Percentiles rank a stretch among this genome's conserved stretches.
phyloP scores from a whole-genome alignment of 1,140 invertebrate species.

The Cephus cinctus region DNA sequence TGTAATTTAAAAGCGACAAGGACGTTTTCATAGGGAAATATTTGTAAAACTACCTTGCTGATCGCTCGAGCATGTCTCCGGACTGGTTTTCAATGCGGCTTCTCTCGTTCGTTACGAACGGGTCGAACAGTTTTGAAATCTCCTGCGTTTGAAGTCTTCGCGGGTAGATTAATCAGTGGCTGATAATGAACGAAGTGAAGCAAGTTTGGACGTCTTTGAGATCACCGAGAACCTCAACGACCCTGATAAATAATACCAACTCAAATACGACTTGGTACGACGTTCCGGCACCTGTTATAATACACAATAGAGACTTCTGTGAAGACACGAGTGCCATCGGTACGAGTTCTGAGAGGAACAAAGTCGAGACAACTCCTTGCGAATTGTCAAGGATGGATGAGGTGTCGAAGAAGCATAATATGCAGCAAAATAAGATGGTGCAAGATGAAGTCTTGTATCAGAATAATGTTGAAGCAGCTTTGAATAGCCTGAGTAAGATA shows the following conservation, averaged over 20 bases:
- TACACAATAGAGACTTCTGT: constrained; percentile 34
- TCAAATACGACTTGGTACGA: constrained; percentile 41
- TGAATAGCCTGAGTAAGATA: constrained; percentile 17
- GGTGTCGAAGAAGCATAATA: no score
- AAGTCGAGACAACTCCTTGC: not conserved
- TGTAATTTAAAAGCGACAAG: no score
- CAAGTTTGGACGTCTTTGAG: constrained; percentile 34
- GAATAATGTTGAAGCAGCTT: constrained; percentile 22
- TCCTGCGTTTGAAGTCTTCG: no score
- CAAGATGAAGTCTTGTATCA: constrained; percentile 26
- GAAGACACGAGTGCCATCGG: constrained; percentile 11
- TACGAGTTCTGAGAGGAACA: not conserved
- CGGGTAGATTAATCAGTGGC: no score
- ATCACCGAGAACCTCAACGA: constrained; percentile 23
- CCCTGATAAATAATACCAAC: constrained; percentile 9
- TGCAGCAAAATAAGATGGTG: no score
- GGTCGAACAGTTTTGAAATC: no score
- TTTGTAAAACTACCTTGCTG: no score
- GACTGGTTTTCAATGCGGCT: no score
- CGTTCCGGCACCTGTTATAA: constrained; percentile 35
- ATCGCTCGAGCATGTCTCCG: no score
- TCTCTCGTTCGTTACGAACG: no score
- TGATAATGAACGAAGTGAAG: constrained; percentile 44
- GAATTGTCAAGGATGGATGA: no score
- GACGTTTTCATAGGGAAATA: no score